phyloP scores from a whole-genome alignment of 2,113 vertebrate genomes.

The Turnix velox region DNA sequence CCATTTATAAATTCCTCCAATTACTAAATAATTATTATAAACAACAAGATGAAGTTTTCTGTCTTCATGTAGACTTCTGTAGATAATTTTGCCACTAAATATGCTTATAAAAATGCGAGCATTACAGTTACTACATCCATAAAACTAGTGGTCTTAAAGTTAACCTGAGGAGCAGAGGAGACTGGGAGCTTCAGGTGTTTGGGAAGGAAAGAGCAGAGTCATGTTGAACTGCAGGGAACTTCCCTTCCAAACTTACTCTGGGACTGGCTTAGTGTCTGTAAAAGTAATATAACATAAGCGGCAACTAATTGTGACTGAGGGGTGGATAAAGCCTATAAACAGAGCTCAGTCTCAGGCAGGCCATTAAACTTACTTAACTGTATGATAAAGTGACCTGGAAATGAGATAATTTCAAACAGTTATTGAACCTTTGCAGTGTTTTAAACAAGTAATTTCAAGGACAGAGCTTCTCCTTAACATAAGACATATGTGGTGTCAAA shows the following conservation, averaged over 20 bases:
- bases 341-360: neutral
- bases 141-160: neutral
- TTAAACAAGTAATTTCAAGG: neutral
- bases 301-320: rapidly evolving
- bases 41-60: neutral
- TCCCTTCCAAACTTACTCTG: neutral
- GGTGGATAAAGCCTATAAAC: rapidly evolving
- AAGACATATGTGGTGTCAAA: neutral
- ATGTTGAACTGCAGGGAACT: neutral
- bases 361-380: neutral
- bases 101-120: neutral
- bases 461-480: neutral
- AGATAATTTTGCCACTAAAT: neutral
- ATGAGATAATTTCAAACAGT: neutral
- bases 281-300: neutral
- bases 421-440: neutral
- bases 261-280: neutral
- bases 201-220: neutral
- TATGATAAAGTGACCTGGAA: neutral
- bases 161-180: neutral
- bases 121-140: neutral
- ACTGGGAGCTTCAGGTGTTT: neutral
- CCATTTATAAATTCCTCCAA: neutral
- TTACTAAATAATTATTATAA: neutral
- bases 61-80: neutral